Evolutionary conservation across 1,140 invertebrate genomes (phyloP).

Genomic region (Scylla paramamosain): DNA sequence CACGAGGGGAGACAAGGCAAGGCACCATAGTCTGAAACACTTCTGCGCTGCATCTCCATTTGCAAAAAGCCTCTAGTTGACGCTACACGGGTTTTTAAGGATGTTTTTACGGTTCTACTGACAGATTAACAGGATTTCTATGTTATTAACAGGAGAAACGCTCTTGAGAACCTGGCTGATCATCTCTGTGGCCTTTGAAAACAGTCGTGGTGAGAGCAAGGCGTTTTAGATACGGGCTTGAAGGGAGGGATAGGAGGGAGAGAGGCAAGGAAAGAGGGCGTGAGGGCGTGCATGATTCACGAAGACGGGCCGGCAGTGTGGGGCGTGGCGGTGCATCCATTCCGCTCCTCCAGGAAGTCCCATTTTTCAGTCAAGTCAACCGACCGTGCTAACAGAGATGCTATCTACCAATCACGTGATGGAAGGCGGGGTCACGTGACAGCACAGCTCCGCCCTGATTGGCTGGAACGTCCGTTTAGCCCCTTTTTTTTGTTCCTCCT

Average conservation of each 20-base stretch:
- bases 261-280: background rate
- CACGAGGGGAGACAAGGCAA: no score
- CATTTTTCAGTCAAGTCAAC: slow-evolving; percentile 3
- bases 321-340: background rate
- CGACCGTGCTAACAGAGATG: slow-evolving; percentile 42
- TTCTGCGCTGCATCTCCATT: no score
- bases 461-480: slow-evolving; percentile 18
- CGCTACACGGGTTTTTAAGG: no score
- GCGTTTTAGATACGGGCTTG: background rate
- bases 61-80: no score
- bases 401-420: slow-evolving; percentile 70
- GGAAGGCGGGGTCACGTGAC: slow-evolving; percentile 74
- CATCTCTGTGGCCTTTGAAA: no score
- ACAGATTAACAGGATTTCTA: no score
- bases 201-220: no score
- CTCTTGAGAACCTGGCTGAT: no score
- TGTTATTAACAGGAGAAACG: no score
- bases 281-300: background rate
- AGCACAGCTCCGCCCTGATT: slow-evolving; percentile 63
- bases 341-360: background rate
- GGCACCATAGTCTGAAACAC: no score
- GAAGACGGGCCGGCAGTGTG: background rate
- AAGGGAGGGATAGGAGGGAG: background rate
- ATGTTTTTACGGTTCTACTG: no score
- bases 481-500: background rate